Percentiles rank a stretch among this genome's conserved stretches.
These are phyloP conservation scores for Brotula barbata DNA, from an alignment of 2,797 vertebrate species.

Conservation along the genomic window DNA sequence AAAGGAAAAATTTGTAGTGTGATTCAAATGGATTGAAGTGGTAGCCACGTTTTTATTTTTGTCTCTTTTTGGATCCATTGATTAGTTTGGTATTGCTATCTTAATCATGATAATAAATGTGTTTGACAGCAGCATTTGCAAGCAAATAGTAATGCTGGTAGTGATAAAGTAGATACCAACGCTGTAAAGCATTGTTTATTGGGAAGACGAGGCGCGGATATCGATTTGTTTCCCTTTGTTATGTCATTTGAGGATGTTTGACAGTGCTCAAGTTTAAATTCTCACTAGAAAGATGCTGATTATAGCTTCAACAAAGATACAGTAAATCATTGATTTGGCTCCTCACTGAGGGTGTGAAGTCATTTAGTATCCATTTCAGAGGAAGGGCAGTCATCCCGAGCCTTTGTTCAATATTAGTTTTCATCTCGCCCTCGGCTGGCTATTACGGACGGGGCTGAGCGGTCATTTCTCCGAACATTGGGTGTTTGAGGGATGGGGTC, in stretches of 20 bases:
- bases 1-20: background rate
- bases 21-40: background rate
- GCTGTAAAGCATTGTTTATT: background rate
- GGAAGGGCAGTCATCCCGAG: slow-evolving; percentile 21
- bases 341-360: slow-evolving; percentile 33
- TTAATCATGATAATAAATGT: background rate
- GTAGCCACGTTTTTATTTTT: background rate
- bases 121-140: background rate
- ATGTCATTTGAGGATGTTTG: slow-evolving; percentile 14
- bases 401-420: slow-evolving; percentile 21
- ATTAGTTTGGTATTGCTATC: background rate
- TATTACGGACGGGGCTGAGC: slow-evolving; percentile 35
- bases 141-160: too few species aligned
- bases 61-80: too few species aligned
- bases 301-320: slow-evolving; percentile 19
- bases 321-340: slow-evolving; percentile 49
- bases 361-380: slow-evolving; percentile 37
- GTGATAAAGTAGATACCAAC: background rate
- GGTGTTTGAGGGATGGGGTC: slow-evolving; percentile 5
- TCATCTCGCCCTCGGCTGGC: slow-evolving; percentile 22
- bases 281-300: slow-evolving; percentile 39
- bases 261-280: slow-evolving; percentile 6
- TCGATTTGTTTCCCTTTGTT: background rate
- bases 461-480: slow-evolving; percentile 16
- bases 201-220: background rate